These are phyloP conservation scores for Beroe ovata DNA, from an alignment of 37 sponge, comb jelly and placozoan species.

Conservation along the genomic window DNA sequence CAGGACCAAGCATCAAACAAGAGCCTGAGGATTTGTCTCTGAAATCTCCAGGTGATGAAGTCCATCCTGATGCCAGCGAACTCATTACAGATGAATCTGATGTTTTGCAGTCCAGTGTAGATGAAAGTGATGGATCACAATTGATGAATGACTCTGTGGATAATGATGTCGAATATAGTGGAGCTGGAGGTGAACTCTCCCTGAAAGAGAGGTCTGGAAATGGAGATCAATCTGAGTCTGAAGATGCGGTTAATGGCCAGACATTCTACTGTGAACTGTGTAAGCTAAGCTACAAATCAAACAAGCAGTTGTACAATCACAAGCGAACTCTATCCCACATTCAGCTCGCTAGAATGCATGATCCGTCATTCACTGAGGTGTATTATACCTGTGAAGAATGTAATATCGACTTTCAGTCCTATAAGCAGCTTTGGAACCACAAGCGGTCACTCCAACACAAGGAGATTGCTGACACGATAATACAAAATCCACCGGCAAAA, in stretches of 20 bases:
- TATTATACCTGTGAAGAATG: constrained; percentile 60
- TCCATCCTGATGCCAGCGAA: neutral
- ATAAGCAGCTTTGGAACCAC: constrained; percentile 64
- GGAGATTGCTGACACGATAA: constrained; percentile 30
- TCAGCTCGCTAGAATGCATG: constrained; percentile 33
- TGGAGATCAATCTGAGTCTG: neutral
- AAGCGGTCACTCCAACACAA: constrained; percentile 38
- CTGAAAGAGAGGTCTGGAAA: neutral
- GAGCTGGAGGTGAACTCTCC: neutral
- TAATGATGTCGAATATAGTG: neutral
- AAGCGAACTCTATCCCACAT: constrained; percentile 55
- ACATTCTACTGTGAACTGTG: constrained; percentile 30
- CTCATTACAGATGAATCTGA: neutral
- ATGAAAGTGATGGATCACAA: neutral
- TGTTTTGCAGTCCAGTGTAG: neutral
- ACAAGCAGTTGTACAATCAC: constrained; percentile 64
- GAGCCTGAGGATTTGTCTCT: neutral
- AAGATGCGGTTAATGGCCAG: neutral
- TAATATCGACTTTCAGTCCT: constrained; percentile 54
- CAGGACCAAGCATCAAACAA: neutral
- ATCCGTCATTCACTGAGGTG: constrained; percentile 29
- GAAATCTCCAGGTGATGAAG: neutral
- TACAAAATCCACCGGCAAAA: neutral
- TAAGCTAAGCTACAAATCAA: constrained; percentile 26
- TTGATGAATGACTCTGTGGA: neutral